Conservation (phyloP, 2,113 vertebrate species). For the Podilymbus podiceps region DNA sequence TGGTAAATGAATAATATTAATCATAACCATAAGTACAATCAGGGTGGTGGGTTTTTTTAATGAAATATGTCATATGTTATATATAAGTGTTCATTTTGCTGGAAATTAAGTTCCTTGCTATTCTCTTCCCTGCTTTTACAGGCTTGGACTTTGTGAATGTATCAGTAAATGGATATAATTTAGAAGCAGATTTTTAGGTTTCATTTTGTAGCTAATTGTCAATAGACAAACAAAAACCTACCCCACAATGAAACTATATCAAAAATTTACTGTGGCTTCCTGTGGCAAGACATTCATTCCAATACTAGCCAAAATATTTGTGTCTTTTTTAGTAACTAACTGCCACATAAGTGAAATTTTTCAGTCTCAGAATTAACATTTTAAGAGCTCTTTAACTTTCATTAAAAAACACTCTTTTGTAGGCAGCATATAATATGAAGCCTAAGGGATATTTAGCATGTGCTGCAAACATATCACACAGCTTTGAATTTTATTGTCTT, state of each 20-base stretch:
- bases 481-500: not conserved
- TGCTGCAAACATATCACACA: not conserved
- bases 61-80: not conserved
- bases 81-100: not conserved
- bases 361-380: not conserved
- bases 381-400: not conserved
- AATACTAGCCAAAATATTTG: not conserved
- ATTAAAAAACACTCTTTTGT: not conserved
- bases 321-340: not conserved
- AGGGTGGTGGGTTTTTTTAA: rapidly evolving
- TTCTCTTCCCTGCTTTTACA: not conserved
- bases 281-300: not conserved
- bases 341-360: not conserved
- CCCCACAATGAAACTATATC: not conserved
- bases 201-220: not conserved
- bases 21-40: not conserved
- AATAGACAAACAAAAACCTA: not conserved
- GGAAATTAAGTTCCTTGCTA: not conserved
- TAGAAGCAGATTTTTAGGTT: not conserved
- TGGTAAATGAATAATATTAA: not conserved
- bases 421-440: not conserved
- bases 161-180: not conserved
- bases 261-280: not conserved
- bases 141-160: not conserved
- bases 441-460: not conserved